A percentile compares a stretch with the other conserved stretches of the same genome.
Evolutionary conservation across 2,888 invertebrate genomes (phyloP).

Genomic region (Rutpela maculata): DNA sequence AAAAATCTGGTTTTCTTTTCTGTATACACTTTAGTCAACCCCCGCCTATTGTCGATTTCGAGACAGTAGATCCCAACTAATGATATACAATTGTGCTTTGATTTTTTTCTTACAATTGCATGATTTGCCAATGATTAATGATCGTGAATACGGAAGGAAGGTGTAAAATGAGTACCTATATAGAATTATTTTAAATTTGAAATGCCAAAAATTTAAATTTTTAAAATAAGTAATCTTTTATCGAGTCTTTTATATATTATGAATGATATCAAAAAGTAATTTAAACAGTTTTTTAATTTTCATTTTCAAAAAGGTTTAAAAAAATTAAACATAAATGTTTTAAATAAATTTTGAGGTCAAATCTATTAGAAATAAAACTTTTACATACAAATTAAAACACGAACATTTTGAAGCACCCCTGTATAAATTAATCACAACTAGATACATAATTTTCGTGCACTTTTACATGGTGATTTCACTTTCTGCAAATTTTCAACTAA

Average conservation of each 20-base stretch:
- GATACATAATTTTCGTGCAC: conserved; percentile 13
- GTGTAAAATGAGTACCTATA: neutral
- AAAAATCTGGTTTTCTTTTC: no score
- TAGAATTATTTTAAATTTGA: neutral
- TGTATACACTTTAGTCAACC: no score
- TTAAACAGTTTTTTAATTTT: neutral
- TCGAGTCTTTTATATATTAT: no score
- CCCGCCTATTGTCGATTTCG: no score
- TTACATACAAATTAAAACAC: conserved; percentile 18
- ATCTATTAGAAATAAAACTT: conserved; percentile 14
- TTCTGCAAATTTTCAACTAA: conserved; percentile 7
- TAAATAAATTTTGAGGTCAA: neutral
- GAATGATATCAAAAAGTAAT: neutral
- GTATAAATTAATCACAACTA: conserved; percentile 21
- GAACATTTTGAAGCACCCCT: conserved; percentile 15
- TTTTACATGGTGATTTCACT: conserved; percentile 29
- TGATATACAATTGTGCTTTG: neutral
- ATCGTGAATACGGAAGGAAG: no score
- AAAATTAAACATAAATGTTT: neutral
- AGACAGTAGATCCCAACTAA: no score
- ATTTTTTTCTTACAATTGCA: neutral
- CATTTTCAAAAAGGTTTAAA: neutral
- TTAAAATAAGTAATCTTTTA: neutral
- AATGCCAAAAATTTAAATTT: neutral
- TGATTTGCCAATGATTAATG: neutral